phyloP scores from a whole-genome alignment of 1,140 invertebrate species.

The Trissolcus basalis region DNA sequence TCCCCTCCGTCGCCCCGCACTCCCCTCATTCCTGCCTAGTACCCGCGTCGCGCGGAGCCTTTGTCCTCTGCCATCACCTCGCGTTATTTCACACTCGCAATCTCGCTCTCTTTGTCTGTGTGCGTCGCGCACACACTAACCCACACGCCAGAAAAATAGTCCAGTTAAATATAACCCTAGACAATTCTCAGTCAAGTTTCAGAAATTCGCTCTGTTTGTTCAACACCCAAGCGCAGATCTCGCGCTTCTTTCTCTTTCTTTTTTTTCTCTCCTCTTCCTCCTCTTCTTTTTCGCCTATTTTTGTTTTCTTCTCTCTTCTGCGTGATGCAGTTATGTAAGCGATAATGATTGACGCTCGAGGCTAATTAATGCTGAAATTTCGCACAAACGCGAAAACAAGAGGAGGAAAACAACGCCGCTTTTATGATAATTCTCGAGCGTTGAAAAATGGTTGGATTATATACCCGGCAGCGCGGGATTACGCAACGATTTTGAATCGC shows the following conservation, averaged over 20 bases:
- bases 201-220: slow-evolving; percentile 8
- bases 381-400: slow-evolving; percentile 7
- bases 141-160: slow-evolving; percentile 46
- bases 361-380: slow-evolving; percentile 22
- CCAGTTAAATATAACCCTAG: slow-evolving; percentile 48
- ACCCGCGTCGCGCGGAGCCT: slow-evolving; percentile 68
- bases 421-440: not conserved
- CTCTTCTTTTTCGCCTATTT: too few species aligned
- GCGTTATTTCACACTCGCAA: slow-evolving; percentile 73
- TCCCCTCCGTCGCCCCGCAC: slow-evolving; percentile 26
- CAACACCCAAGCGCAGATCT: too few species aligned
- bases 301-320: too few species aligned
- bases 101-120: not conserved
- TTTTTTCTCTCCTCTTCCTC: too few species aligned
- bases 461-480: too few species aligned
- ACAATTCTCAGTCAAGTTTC: slow-evolving; percentile 37
- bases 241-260: too few species aligned
- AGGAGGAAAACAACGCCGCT: too few species aligned
- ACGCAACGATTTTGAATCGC: too few species aligned
- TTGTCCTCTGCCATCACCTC: slow-evolving; percentile 72
- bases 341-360: slow-evolving; percentile 17
- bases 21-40: slow-evolving; percentile 55
- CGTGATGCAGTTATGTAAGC: not conserved
- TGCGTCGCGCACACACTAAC: slow-evolving; percentile 1
- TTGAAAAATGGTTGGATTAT: slow-evolving; percentile 5